Evolutionary conservation across 2,113 vertebrate species (phyloP), one percentile per base, ranked within the genome.

Genomic region (Platysternon megacephalum): DNA sequence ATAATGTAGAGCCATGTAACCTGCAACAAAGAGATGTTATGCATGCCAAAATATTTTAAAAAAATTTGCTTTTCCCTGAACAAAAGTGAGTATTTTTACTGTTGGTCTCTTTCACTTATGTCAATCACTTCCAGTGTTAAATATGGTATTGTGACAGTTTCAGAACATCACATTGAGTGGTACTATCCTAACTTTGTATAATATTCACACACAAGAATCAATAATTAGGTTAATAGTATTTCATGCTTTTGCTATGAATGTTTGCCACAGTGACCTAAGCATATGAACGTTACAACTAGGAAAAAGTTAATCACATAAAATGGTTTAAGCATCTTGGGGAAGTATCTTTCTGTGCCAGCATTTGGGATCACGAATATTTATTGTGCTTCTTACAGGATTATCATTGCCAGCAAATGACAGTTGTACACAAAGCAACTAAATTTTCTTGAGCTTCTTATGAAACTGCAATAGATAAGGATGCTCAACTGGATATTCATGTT

Each of bases 1-100:
- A 99, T 98, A 6, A 99, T 86, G 85, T 99, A 99, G 16, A 99
- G 97, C 89, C 98, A 98, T 0, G 95, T 98, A 53, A 98, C 99
- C 99, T 99, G 89, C 21, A 98, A 89, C 28, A 88, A 93, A 52
- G 8, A 94, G 22, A 26, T 84, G 91, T 92, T 83, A 89, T 58
- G 58, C 5, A 81, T 90, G 79, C 11, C 83, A 87, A 82, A 87
- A 68, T 68, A 68, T 84, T 92, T 4, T 86, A 19, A 87, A 46
- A 68, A 58, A 90, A 87, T 48, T 46, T 93, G 21, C 2, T 92
- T 89, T 91, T 88, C 82, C 88, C 29, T 55, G 6, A 90, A 42
- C 42, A 72, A 80, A 80, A 26, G 14, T 2, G 4, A 32, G 52
- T 51, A 46, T 76, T 19, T 82, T 82, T 84, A n/a, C 32, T 53